Evolutionary conservation across 2,888 invertebrate species (phyloP), one percentile per base, ranked within the genome.

Genomic region (Agrenia bidenticulata): DNA sequence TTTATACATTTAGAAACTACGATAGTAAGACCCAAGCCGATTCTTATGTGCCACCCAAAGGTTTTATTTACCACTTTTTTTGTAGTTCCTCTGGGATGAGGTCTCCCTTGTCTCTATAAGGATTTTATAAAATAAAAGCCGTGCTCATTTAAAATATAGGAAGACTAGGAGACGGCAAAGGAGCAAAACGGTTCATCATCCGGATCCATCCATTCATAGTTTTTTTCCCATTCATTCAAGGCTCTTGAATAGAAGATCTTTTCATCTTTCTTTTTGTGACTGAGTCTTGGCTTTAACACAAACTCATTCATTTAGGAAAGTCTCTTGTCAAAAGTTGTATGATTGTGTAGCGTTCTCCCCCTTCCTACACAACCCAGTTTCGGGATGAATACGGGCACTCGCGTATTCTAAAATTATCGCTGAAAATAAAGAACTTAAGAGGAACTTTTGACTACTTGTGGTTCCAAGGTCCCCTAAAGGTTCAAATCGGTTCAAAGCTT

Each of bases 201-300:
- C 61, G 61, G 61, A 63, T 54, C 41, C 63, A 57, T 64, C 61
- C 67, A 67, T 67, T 67, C 64, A 64, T 62, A 15, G 63, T 57
- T 56, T 64, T 59, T 59, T 39, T 64, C 61, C 55, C 54, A 17
- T 59, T 50, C 39, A 42, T 59, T 26, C 57, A 17, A 50, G 17
- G 27, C 50, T 15, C 45, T 45, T 45, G 45, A 45, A 45, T 17
- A 45, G 19, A 45, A 5, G 15, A 15, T 45, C 45, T 45, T 45
- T 19, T 45, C 4, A 5, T 45, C n/a, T 45, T 4, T 45, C 45
- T 15, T 45, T n/a, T 45, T 45, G 15, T 15, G 5, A n/a, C n/a
- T 19, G 45, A 32, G 11, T 7, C 32, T 32, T 32, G 32, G 32
- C 32, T 32, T 32, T 32, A 32, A 32, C 32, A 32, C 32, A 32